These are phyloP conservation scores for Diachrysia chrysitis DNA, from an alignment of 2,888 invertebrate genomes.

Conservation along the genomic window DNA sequence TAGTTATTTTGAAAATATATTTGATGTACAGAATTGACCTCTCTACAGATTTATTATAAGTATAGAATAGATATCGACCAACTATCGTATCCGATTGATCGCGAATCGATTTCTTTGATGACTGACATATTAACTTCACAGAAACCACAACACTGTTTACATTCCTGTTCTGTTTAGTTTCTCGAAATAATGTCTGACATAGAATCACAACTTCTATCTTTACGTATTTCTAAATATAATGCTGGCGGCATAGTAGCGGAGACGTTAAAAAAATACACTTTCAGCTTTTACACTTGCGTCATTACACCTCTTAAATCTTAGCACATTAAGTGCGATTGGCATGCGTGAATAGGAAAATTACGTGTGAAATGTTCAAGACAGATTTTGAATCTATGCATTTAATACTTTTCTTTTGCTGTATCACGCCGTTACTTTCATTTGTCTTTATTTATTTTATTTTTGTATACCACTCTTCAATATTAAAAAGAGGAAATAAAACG, in stretches of 20 bases:
- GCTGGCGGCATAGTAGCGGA: constrained; percentile 39
- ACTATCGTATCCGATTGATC: background rate
- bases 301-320: constrained; percentile 17
- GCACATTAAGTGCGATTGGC: constrained; percentile 15
- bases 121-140: constrained; percentile 19
- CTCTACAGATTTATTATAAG: too few relatives aligned
- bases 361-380: background rate
- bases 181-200: constrained; percentile 74
- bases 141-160: constrained; percentile 55
- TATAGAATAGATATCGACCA: background rate
- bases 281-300: constrained; percentile 39
- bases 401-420: background rate
- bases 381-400: background rate
- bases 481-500: background rate
- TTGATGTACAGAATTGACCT: too few relatives aligned
- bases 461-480: too few relatives aligned
- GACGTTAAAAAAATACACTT: constrained; percentile 41
- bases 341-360: constrained; percentile 11
- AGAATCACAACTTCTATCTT: constrained; percentile 69
- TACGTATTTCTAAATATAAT: constrained; percentile 60
- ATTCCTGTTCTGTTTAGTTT: constrained; percentile 66
- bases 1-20: too few relatives aligned
- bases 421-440: too few relatives aligned
- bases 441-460: too few relatives aligned
- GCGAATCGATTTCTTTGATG: background rate